These are phyloP conservation scores for Heteractis magnifica DNA, from an alignment of 92 coral and sea anemone species.

Conservation along the genomic window DNA sequence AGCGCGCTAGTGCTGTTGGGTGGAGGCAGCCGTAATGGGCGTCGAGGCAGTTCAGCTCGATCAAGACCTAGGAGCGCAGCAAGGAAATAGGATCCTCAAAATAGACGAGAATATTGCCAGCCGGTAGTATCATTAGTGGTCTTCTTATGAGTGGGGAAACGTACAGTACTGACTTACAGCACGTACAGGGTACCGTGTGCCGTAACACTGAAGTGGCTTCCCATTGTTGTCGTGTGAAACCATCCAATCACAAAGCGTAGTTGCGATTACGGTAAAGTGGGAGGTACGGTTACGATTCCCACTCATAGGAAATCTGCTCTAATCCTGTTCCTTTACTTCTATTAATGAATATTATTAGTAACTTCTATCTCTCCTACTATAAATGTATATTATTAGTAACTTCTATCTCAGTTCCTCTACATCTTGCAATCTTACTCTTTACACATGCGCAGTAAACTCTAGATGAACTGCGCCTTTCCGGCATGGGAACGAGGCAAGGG, in stretches of 20 bases:
- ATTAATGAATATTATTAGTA: not conserved
- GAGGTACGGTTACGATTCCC: no score
- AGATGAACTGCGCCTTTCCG: not conserved
- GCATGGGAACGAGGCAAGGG: not conserved
- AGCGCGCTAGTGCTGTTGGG: constrained; percentile 68
- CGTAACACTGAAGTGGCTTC: no score
- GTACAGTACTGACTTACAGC: no score
- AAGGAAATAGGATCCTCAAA: constrained; percentile 16
- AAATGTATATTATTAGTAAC: not conserved
- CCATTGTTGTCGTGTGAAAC: no score
- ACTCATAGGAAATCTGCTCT: no score
- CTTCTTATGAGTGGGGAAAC: no score
- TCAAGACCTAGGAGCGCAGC: constrained; percentile 84
- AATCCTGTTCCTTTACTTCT: not conserved
- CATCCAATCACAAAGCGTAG: no score
- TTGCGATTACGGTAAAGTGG: no score
- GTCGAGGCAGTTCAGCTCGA: constrained; percentile 76
- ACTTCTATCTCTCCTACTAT: not conserved
- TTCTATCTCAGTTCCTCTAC: not conserved
- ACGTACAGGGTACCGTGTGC: no score
- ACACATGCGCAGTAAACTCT: not conserved
- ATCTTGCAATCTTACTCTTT: not conserved
- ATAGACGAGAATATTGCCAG: not conserved
- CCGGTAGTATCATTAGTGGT: not conserved
- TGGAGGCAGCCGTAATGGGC: constrained; percentile 67